A percentile compares a stretch with the other conserved stretches of the same genome.
Conservation (phyloP, 2,888 invertebrate species). For the Ashinkailepas kermadecensis region DNA sequence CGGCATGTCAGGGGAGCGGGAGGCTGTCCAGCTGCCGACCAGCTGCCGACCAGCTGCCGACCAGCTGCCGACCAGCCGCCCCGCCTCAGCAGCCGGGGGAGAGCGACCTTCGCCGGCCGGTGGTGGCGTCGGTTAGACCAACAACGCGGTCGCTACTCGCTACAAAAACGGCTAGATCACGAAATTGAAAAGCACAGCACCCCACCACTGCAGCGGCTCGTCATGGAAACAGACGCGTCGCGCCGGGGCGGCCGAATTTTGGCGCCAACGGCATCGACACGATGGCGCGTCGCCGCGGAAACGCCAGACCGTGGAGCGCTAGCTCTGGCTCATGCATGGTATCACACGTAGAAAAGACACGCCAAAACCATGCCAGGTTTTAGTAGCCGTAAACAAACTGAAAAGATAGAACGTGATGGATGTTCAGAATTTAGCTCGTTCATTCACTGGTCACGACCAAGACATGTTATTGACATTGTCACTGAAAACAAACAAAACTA, state of each 20-base stretch:
- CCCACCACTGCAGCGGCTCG: not conserved
- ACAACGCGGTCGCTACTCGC: not conserved
- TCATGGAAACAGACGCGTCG: not conserved
- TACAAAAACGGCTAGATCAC: not conserved
- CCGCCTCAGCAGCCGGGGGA: no score
- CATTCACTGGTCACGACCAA: slow-evolving; percentile 11
- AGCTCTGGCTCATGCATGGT: slow-evolving; percentile 12
- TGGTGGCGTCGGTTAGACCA: no score
- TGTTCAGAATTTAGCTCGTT: not conserved
- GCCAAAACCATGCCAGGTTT: slow-evolving; percentile 20
- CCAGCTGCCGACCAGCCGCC: no score
- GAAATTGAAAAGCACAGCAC: slow-evolving; percentile 5
- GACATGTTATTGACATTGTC: slow-evolving; percentile 10
- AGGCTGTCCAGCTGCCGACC: no score
- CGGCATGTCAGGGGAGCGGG: no score
- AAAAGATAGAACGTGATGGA: not conserved
- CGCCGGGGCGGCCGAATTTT: not conserved
- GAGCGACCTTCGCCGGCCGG: no score
- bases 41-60: no score
- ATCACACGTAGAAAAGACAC: slow-evolving; percentile 8
- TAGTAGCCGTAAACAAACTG: slow-evolving; percentile 14
- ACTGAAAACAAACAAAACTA: slow-evolving; percentile 18
- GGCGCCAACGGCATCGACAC: not conserved
- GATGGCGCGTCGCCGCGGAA: not conserved
- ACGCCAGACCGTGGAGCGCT: not conserved